phyloP scores from a whole-genome alignment of 2,888 invertebrate species.

The Ormyrus labotus region DNA sequence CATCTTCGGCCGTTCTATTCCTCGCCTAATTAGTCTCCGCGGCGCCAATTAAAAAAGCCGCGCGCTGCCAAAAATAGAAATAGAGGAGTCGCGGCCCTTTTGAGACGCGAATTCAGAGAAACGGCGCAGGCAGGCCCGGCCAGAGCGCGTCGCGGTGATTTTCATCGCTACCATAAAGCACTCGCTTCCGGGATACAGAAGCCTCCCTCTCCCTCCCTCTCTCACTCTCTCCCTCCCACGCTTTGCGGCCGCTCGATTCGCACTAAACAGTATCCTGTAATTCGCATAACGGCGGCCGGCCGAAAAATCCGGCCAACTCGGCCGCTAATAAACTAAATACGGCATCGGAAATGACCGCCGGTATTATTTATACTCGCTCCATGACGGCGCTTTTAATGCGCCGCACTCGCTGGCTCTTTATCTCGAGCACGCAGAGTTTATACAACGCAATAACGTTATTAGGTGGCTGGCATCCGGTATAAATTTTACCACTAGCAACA shows the following conservation, averaged over 20 bases:
- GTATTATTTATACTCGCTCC: conserved; percentile 71
- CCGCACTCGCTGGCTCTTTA: conserved; percentile 50
- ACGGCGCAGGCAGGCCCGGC: conserved; percentile 19
- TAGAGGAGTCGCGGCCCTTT: conserved; percentile 44
- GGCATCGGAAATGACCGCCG: conserved; percentile 72
- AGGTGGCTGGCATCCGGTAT: conserved; percentile 73
- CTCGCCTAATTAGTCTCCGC: conserved; percentile 24
- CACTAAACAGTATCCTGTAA: conserved; percentile 68
- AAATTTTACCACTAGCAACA: conserved; percentile 67
- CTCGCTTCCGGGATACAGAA: conserved; percentile 57
- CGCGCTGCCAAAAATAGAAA: conserved; percentile 45
- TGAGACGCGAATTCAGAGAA: conserved; percentile 42
- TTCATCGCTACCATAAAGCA: conserved; percentile 60
- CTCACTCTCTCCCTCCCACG: conserved; percentile 15
- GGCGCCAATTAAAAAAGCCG: conserved; percentile 15
- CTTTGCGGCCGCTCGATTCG: conserved; percentile 59
- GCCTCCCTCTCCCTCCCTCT: conserved; percentile 20
- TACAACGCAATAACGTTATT: conserved; percentile 74
- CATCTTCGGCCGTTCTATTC: conserved; percentile 14
- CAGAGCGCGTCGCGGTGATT: conserved; percentile 46
- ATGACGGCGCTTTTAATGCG: conserved; percentile 69
- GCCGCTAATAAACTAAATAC: conserved; percentile 73
- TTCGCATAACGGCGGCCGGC: conserved; percentile 58
- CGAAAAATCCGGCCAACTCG: conserved; percentile 64
- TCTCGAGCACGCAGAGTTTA: conserved; percentile 64